These are phyloP conservation scores for Acrocephalus kingi DNA, from an alignment of 2,113 vertebrate genomes.

Conservation along the genomic window DNA sequence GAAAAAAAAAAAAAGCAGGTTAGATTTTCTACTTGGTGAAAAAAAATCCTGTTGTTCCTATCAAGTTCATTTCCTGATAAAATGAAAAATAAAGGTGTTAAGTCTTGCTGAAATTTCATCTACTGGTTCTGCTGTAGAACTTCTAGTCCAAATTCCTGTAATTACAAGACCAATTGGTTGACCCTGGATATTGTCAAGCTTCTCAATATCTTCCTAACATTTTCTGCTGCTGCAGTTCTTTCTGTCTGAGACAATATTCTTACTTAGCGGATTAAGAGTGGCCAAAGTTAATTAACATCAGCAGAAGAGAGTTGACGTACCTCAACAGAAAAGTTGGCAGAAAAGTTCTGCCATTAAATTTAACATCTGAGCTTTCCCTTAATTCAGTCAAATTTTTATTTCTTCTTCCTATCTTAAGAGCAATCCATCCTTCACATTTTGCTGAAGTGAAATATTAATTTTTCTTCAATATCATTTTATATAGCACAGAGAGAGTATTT, in stretches of 20 bases:
- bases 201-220: neutral
- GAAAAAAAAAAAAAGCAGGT: neutral
- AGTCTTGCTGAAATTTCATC: neutral
- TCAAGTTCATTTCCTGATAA: neutral
- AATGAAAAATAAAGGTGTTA: neutral
- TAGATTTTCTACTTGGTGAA: neutral
- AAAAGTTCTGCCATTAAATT: neutral
- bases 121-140: neutral
- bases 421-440: neutral
- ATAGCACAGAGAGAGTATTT: neutral
- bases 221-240: neutral
- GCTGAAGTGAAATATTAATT: neutral
- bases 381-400: neutral
- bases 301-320: neutral
- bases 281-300: neutral
- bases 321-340: neutral
- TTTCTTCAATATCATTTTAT: neutral
- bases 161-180: neutral
- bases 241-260: neutral
- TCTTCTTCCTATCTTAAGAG: neutral
- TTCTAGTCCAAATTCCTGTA: neutral
- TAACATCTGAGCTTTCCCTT: neutral
- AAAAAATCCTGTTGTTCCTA: neutral
- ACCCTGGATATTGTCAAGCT: neutral
- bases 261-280: neutral